Evolutionary conservation across 2,888 invertebrate genomes (phyloP).

Genomic region (Orthosia incerta): DNA sequence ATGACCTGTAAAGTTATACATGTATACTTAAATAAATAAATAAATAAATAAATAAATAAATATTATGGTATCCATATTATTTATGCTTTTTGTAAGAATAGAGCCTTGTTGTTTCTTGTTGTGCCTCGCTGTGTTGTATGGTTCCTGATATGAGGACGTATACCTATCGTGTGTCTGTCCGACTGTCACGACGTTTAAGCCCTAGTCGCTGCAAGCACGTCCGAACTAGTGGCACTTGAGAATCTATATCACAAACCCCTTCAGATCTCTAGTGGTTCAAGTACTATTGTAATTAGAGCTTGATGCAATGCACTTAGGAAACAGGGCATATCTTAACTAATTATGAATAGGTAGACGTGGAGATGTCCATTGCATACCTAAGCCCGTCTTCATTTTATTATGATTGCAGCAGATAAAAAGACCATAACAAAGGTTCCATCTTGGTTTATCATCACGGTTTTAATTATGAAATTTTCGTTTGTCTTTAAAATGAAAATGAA

Average conservation of each 20-base stretch:
- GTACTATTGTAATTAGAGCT: slow-evolving; percentile 18
- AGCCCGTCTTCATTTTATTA: slow-evolving; percentile 31
- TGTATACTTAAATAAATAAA: too few relatives aligned
- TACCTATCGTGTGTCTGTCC: slow-evolving; percentile 13
- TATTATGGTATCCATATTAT: too few relatives aligned
- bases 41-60: too few relatives aligned
- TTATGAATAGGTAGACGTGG: background rate
- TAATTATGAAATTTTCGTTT: slow-evolving; percentile 52
- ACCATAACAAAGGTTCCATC: slow-evolving; percentile 33
- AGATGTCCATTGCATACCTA: background rate
- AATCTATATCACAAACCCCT: slow-evolving; percentile 28
- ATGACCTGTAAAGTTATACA: too few relatives aligned
- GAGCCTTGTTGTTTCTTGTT: background rate
- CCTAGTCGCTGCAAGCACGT: slow-evolving; percentile 4
- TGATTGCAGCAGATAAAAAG: slow-evolving; percentile 33
- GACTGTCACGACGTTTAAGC: slow-evolving; percentile 31
- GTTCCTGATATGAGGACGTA: background rate
- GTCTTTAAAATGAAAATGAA: slow-evolving; percentile 53
- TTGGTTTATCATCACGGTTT: slow-evolving; percentile 38
- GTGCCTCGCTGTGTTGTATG: background rate
- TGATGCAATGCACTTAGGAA: slow-evolving; percentile 3
- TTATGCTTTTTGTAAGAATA: background rate
- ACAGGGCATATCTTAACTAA: slow-evolving; percentile 19
- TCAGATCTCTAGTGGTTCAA: slow-evolving; percentile 22
- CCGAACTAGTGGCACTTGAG: slow-evolving; percentile 26